Conservation (phyloP, 2,113 vertebrate species). For the Phalacrocorax carbo region DNA sequence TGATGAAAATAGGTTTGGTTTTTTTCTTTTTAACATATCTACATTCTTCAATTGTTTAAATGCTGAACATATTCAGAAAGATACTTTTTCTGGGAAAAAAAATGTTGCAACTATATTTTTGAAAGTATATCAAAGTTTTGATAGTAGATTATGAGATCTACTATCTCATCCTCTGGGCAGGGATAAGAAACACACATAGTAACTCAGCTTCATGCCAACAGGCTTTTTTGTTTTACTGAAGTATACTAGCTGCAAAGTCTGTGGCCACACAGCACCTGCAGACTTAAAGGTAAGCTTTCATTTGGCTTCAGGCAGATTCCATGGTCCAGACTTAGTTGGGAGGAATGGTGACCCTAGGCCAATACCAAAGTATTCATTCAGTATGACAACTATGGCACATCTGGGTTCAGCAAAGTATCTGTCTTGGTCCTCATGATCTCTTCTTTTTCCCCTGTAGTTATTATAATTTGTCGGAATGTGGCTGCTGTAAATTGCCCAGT, state of each 20-base stretch:
- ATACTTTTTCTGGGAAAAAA: background rate
- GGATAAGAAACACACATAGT: background rate
- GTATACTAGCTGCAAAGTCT: background rate
- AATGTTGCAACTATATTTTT: background rate
- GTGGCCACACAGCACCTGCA: background rate
- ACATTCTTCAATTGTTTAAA: background rate
- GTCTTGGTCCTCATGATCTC: background rate
- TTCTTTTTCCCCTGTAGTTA: background rate
- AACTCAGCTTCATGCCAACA: background rate
- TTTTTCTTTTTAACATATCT: background rate
- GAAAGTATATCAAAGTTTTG: background rate
- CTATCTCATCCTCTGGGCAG: rapidly evolving
- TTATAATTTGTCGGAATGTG: background rate
- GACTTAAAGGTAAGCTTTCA: background rate
- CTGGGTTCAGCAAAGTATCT: background rate
- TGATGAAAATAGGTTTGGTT: background rate
- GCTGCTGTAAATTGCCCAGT: background rate
- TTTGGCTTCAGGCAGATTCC: background rate
- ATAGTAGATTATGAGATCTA: too few relatives aligned
- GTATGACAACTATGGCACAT: background rate
- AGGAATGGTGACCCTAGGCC: background rate
- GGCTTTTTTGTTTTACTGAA: background rate
- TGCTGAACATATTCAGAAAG: background rate
- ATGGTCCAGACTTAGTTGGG: background rate
- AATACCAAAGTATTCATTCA: background rate